Percentiles rank a stretch among this genome's conserved stretches.
These are phyloP conservation scores for Gorsachius magnificus DNA, from an alignment of 2,797 vertebrate species.

Conservation along the genomic window DNA sequence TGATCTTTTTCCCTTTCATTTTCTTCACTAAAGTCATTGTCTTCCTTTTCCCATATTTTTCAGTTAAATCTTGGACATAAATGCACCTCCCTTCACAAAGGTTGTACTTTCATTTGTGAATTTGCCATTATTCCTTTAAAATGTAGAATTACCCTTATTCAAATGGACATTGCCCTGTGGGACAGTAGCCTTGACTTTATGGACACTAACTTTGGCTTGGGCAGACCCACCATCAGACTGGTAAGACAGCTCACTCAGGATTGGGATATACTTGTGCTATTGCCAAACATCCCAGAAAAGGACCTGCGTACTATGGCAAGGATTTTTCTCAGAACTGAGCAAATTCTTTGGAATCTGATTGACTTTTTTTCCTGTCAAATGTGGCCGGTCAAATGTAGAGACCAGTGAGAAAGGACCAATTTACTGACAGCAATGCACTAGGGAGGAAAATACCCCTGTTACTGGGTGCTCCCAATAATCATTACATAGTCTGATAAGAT, in stretches of 20 bases:
- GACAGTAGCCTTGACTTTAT: neutral
- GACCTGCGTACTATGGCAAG: neutral
- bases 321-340: neutral
- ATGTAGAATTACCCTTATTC: neutral
- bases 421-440: neutral
- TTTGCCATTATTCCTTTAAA: neutral
- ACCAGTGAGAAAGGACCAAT: neutral
- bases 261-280: neutral
- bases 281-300: neutral
- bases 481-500: neutral
- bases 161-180: neutral
- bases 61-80: neutral
- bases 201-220: neutral
- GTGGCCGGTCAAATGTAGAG: neutral
- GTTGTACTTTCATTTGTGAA: neutral
- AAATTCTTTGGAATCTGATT: neutral
- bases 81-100: neutral
- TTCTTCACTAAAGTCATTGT: neutral
- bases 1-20: neutral
- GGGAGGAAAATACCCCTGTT: neutral
- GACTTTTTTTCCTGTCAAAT: neutral
- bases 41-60: neutral
- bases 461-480: neutral
- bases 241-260: neutral
- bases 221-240: neutral